These are phyloP conservation scores for Heliconius sara DNA, from an alignment of 2,888 invertebrate species.

Conservation along the genomic window DNA sequence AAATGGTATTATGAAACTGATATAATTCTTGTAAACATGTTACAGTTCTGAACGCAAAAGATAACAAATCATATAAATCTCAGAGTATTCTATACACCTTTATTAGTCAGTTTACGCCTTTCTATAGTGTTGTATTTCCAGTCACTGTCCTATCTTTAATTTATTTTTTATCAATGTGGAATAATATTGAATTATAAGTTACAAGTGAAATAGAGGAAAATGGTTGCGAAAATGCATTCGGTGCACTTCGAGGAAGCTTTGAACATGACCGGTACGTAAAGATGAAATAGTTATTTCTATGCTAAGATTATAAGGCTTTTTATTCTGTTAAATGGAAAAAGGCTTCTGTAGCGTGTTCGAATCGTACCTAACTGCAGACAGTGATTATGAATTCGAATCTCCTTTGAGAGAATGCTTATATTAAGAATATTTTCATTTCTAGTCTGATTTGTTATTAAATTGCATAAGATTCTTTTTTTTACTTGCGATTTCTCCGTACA, in stretches of 20 bases:
- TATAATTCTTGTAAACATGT: background rate
- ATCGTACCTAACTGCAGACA: too few species aligned
- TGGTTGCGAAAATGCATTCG: slow-evolving; percentile 40
- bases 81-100: background rate
- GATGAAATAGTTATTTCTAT: background rate
- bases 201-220: slow-evolving; percentile 26
- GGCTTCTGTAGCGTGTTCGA: too few species aligned
- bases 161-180: background rate
- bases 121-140: background rate
- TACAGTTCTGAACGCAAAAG: background rate
- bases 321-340: background rate
- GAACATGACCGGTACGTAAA: slow-evolving; percentile 41
- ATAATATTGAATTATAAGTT: background rate
- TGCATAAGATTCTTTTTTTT: too few species aligned
- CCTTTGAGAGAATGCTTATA: background rate
- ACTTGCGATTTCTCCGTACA: too few species aligned
- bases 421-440: background rate
- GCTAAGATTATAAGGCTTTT: too few species aligned
- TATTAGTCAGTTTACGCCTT: background rate
- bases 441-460: too few species aligned
- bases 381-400: background rate
- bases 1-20: background rate
- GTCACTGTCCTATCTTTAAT: background rate
- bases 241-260: slow-evolving; percentile 45
- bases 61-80: background rate